Evolutionary conservation across 2,113 vertebrate species (phyloP), one percentile per base, ranked within the genome.

Genomic region (Noturus placidus): DNA sequence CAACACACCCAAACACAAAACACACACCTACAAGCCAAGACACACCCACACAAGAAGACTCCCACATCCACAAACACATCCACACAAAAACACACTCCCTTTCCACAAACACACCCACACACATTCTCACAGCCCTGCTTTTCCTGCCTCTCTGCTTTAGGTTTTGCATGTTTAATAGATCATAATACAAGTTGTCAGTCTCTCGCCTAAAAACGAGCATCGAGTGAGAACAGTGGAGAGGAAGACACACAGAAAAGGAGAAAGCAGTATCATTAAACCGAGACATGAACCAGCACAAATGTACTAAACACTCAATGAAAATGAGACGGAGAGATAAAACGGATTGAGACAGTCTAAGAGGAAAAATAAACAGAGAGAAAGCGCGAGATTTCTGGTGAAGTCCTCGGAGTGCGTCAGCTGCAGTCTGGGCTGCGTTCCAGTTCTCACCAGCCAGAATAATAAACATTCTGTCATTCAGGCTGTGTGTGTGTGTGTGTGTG

Each of bases 371-470:
- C 50, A 82, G 50, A 46, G 56, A 59, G 69, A 50, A 77, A 83
- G 74, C 82, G 77, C 38, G 78, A 84, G 50, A 72, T 20, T 30
- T 83, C 14, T 46, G n/a, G 35, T 59, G 69, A 80, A 79, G 80
- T 67, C 86, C 56, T 88, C 70, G 50, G 84, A 83, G 69, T 54
- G 15, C 63, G 79, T 78, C 87, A 87, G 88, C 85, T 89, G 88
- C 81, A 77, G 77, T 63, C 85, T 87, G 88, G 89, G 87, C 89
- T 67, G 17, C 2, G 69, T 67, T 89, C 80, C 88, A 88, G 70
- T 89, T 89, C 90, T 84, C 63, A 67, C 42, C 88, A 91, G 46
- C 76, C 85, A 89, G 80, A 90, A 87, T 83, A 87, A 92, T 86
- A 90, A 91, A 90, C 87, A 91, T 83, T 61, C 85, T 79, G 69